phyloP scores from a whole-genome alignment of 2,797 vertebrate genomes.

The Scarus forsteni region DNA sequence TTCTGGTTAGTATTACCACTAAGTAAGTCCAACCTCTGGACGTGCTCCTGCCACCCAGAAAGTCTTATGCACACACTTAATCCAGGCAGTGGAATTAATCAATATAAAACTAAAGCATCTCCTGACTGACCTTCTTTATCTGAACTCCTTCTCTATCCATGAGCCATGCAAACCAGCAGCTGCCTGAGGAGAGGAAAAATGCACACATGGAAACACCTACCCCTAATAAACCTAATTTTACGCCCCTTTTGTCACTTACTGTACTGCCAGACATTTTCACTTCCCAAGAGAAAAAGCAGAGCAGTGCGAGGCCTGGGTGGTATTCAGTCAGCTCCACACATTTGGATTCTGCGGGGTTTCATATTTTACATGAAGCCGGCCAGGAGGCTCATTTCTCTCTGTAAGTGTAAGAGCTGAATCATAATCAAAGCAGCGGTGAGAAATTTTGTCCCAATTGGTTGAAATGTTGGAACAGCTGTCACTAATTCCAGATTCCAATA shows the following conservation, averaged over 20 bases:
- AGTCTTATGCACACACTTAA: not conserved
- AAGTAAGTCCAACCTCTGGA: no score
- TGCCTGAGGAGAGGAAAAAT: slow-evolving; percentile 42
- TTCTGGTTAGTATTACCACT: no score
- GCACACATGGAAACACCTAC: slow-evolving; percentile 74
- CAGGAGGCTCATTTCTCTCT: slow-evolving; percentile 33
- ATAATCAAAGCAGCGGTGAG: not conserved
- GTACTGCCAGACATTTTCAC: slow-evolving; percentile 63
- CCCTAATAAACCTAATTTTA: slow-evolving; percentile 67
- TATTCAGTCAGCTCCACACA: slow-evolving; percentile 26
- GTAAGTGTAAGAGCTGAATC: slow-evolving; percentile 16
- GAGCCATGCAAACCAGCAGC: slow-evolving; percentile 57
- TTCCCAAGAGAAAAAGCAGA: slow-evolving; percentile 66
- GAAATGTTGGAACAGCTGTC: slow-evolving; percentile 5
- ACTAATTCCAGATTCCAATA: not conserved
- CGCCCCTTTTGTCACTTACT: slow-evolving; percentile 63
- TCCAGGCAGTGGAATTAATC: not conserved
- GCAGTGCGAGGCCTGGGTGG: slow-evolving; percentile 45
- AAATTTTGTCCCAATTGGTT: slow-evolving; percentile 13
- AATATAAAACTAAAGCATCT: not conserved
- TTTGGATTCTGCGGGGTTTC: slow-evolving; percentile 22
- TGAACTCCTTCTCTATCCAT: slow-evolving; percentile 32
- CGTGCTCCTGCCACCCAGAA: not conserved
- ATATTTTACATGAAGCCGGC: slow-evolving; percentile 7
- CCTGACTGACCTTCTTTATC: slow-evolving; percentile 21